Evolutionary conservation across 2,797 vertebrate genomes (phyloP).

Genomic region (Helicolenus hilgendorfi): DNA sequence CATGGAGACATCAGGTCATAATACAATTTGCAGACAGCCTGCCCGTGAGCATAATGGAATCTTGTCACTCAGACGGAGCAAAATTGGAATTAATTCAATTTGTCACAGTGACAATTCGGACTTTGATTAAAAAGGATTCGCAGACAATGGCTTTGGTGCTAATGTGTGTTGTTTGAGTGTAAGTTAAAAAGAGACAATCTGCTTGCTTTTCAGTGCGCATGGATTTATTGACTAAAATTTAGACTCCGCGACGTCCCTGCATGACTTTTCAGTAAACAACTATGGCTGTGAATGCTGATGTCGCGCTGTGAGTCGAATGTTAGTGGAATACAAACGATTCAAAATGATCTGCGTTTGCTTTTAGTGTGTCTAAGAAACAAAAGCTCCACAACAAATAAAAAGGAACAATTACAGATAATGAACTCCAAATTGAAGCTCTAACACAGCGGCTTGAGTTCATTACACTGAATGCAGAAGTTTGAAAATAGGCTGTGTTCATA

Average conservation of each 20-base stretch:
- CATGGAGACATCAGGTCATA: conserved; percentile 86
- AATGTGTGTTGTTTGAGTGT: conserved; percentile 81
- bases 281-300: conserved; percentile 23
- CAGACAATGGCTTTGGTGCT: conserved; percentile 75
- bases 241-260: conserved; percentile 16
- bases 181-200: conserved; percentile 54
- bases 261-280: conserved; percentile 59
- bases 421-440: conserved; percentile 55
- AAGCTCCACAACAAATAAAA: conserved; percentile 56
- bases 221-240: conserved; percentile 51
- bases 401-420: conserved; percentile 71
- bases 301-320: conserved; percentile 38
- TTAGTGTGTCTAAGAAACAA: conserved; percentile 59
- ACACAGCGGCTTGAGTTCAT: conserved; percentile 52
- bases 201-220: conserved; percentile 2
- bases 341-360: conserved; percentile 60
- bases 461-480: conserved; percentile 50
- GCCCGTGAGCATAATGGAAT: conserved; percentile 86
- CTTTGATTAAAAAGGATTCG: conserved; percentile 88
- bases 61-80: conserved; percentile 87
- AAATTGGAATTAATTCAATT: conserved; percentile 90
- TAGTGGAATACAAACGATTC: conserved; percentile 38
- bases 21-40: conserved; percentile 86
- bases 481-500: conserved; percentile 25
- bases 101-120: conserved; percentile 86